Evolutionary conservation across 1,140 invertebrate species (phyloP), one percentile per base, ranked within the genome.

Genomic region (Oppia nitens): DNA sequence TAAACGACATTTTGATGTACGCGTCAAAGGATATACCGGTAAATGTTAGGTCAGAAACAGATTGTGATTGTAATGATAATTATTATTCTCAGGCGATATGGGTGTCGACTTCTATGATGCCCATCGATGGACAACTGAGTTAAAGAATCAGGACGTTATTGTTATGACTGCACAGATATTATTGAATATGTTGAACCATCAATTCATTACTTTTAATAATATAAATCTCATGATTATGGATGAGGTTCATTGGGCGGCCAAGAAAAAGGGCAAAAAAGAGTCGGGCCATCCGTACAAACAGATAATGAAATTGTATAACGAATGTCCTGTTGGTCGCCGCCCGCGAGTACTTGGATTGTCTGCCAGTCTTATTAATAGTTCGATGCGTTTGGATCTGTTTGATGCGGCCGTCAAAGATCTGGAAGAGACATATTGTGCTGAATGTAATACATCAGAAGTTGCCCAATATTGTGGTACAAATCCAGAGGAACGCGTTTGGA

Each of bases 161-260:
- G 82, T 95, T 0, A 83, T 92, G 77, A 91, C 87, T 0, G 73
- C 81, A 45, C 83, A 93, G 70, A 83, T 95, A 55, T 81, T 95
- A 53, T 63, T 80, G 1, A 79, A 89, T 63, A 71, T 89, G 57
- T 60, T 96, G 0, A 68, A 73, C 12, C 78, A 82, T 62, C 74
- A 76, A 9, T 78, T 78, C 63, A 73, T 92, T 21, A 64, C 66
- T 40, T 66, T 83, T 27, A 66, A 66, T 28, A 66, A 77, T 51
- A 74, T 93, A n/a, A 89, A 84, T 73, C 72, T 96, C 21, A 66
- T 95, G 0, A 81, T 97, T 40, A 82, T 96, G 65, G 91, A 97
- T 69, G 90, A 96, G 69, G 95, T 90, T 68, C 91, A 96, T 69
- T 79, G 82, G 66, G 87, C 81, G 14, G 81, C 83, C 0, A n/a